A percentile compares a stretch with the other conserved stretches of the same genome.
Evolutionary conservation across 2,113 vertebrate species (phyloP).

Genomic region (Felis catus): DNA sequence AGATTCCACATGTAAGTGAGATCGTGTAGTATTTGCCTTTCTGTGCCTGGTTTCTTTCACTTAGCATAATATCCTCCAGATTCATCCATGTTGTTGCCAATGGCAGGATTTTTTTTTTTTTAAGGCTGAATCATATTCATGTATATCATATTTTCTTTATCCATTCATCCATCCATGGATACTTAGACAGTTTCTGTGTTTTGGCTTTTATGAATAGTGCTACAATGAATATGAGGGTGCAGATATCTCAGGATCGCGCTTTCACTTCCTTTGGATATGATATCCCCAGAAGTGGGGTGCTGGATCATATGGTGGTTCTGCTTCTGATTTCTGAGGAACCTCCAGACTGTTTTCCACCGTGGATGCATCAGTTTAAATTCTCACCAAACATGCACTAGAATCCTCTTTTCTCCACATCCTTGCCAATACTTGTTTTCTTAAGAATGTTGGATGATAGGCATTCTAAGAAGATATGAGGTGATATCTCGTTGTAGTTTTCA

Average conservation of each 20-base stretch:
- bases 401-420: background rate
- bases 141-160: too few species aligned
- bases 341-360: too few species aligned
- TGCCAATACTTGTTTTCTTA: background rate
- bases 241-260: background rate
- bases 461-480: background rate
- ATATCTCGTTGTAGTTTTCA: background rate
- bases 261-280: background rate
- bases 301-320: background rate
- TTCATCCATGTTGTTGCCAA: too few species aligned
- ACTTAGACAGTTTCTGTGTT: too few species aligned
- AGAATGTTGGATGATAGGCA: background rate
- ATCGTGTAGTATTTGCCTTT: background rate
- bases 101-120: too few species aligned
- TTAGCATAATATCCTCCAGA: background rate
- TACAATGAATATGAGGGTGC: background rate
- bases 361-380: background rate
- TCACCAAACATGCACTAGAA: too few species aligned
- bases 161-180: too few species aligned
- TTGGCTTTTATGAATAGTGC: too few species aligned
- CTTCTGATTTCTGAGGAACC: background rate
- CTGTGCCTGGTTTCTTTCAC: background rate
- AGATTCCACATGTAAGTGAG: background rate
- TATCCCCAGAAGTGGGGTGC: background rate
- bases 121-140: too few species aligned